Evolutionary conservation across 2,113 vertebrate species (phyloP), one percentile per base, ranked within the genome.

Genomic region (Uria lomvia): DNA sequence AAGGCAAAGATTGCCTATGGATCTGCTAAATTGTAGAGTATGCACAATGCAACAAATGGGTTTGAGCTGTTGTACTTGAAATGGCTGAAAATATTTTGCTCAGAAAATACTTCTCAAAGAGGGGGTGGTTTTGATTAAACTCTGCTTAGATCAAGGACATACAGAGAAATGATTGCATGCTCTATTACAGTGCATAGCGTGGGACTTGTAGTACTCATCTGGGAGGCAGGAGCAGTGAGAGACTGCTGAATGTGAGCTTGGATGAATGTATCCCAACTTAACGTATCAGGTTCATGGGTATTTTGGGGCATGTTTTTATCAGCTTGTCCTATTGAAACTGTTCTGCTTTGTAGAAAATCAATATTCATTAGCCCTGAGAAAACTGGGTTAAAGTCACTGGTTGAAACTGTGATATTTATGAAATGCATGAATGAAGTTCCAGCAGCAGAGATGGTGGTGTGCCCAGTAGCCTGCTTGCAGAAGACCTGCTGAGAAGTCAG

Each of bases 21-120:
- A 92, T 95, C 88, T 84, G 30, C 55, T 80, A 67, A 93, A 81
- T 75, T 91, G 72, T 68, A 65, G 56, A 72, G 47, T 81, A 75
- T 66, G 76, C 86, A 86, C 72, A 65, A 32, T 32, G 17, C 73
- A 81, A 40, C 27, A 80, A 92, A 73, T 80, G 34, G 21, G 19
- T 85, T 94, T 63, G 76, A 96, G 70, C 76, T 91, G 67, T 71
- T 96, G 59, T n/a, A 24, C 72, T 77, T 95, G 43, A 91, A 96
- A 49, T 43, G 43, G 29, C 72, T 88, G 86, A 92, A 88, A 84
- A 91, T 86, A 80, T 84, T 96, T 87, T 89, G 26, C 60, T 81
- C 65, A 75, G 70, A 96, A 94, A 63, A 86, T 65, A 83, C 50
- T 83, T 80, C 45, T 92, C n/a, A 71, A 66, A 84, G 84, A 45